Evolutionary conservation across 2,888 invertebrate species (phyloP), one percentile per base, ranked within the genome.

Genomic region (Polylopha cassiicola): DNA sequence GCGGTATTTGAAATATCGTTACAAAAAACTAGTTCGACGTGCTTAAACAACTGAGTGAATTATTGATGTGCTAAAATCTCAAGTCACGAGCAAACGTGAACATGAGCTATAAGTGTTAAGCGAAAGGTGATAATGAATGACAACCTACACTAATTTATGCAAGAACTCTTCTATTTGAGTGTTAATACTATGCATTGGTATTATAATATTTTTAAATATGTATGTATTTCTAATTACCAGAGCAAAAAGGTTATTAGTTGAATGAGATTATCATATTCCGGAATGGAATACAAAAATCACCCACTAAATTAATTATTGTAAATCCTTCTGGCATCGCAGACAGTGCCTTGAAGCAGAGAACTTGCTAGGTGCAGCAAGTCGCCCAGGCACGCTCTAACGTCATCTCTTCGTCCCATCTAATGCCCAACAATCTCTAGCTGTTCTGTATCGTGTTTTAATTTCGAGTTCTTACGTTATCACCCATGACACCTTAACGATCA

Each of bases 311-410:
- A 64, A 21, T 8, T 63, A 58, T 72, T 60, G 66, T 62, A 61
- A 63, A 51, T 69, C 67, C 57, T 65, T 62, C 58, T 69, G 69
- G 78, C 75, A 44, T 20, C 38, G 77, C 67, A 61, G 49, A 56
- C 59, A 53, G 76, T 73, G 70, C 78, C 85, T 82, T 56, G 51
- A 48, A 58, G 78, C 85, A 37, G 72, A 42, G 79, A 84, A 84
- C 85, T 85, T 85, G 85, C 85, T 84, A 50, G 52, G 48, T 47
- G 57, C 65, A 82, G 85, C 82, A 85, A 85, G 84, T 84, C 81
- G 84, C 80, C 69, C 66, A 84, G 82, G 71, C 73, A 67, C 73
- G 39, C 58, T 61, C 78, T 73, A 74, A 55, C 59, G 51, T 33
- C 16, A 21, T 31, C 28, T 34, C 27, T 26, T 7, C 16, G 13